phyloP scores from a whole-genome alignment of 2,888 invertebrate species.

The Dione juno region DNA sequence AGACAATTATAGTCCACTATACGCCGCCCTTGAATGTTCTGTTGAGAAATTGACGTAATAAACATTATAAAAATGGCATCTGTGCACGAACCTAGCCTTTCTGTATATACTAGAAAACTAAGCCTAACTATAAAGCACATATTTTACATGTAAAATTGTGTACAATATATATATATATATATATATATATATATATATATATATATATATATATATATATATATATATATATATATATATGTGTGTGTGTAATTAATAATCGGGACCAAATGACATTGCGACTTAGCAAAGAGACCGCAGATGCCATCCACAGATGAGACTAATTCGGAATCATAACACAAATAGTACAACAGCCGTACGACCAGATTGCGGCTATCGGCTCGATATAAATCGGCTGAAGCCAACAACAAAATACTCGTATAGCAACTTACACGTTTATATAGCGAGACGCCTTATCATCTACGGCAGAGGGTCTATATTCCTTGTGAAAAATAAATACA shows the following conservation, averaged over 20 bases:
- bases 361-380: slow-evolving; percentile 41
- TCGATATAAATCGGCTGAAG: slow-evolving; percentile 23
- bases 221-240: no score
- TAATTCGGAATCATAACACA: slow-evolving; percentile 35
- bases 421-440: not conserved
- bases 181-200: no score
- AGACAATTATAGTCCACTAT: slow-evolving; percentile 40
- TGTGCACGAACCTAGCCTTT: slow-evolving; percentile 28
- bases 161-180: no score
- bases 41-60: slow-evolving; percentile 40
- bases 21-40: slow-evolving; percentile 39
- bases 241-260: slow-evolving; percentile 17
- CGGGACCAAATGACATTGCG: not conserved
- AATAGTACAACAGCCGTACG: slow-evolving; percentile 36
- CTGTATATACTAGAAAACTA: not conserved
- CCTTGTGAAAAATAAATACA: not conserved
- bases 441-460: slow-evolving; percentile 10
- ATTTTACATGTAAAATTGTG: not conserved
- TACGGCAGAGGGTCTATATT: slow-evolving; percentile 18
- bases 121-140: not conserved
- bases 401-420: not conserved
- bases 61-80: slow-evolving; percentile 37
- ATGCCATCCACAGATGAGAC: slow-evolving; percentile 28
- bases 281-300: slow-evolving; percentile 18
- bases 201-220: no score